A percentile compares a stretch with the other conserved stretches of the same genome.
Evolutionary conservation across 2,113 vertebrate genomes (phyloP).

Genomic region (Colius striatus): DNA sequence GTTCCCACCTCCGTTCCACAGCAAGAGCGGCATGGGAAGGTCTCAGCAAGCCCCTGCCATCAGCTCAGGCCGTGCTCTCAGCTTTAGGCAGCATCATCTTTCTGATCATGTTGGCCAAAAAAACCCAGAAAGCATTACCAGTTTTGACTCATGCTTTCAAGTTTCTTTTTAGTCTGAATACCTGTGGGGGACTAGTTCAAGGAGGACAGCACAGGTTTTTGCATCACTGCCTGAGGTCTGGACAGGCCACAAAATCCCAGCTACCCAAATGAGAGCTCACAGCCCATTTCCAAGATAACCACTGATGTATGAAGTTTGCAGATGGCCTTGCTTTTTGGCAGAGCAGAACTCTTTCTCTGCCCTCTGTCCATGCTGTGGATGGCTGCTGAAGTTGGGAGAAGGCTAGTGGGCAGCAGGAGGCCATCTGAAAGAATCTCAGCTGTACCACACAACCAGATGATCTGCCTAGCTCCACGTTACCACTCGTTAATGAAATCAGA

Average conservation of each 20-base stretch:
- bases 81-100: not conserved
- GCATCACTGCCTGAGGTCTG: not conserved
- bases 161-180: not conserved
- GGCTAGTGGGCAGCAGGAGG: not conserved
- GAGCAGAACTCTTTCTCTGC: not conserved
- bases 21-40: accelerated
- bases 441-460: not conserved
- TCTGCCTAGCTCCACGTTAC: not conserved
- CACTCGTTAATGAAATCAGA: not conserved
- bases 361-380: not conserved
- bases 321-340: not conserved
- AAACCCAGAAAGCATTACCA: not conserved
- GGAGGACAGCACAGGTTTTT: not conserved
- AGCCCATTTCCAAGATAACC: accelerated
- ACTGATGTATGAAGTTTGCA: not conserved
- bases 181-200: not conserved
- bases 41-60: accelerated
- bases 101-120: not conserved
- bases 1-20: accelerated
- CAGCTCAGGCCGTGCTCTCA: accelerated
- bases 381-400: not conserved
- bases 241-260: not conserved
- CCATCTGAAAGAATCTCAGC: not conserved
- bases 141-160: not conserved
- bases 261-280: not conserved